phyloP scores from a whole-genome alignment of 2,888 invertebrate species.

The Lithosia quadra region DNA sequence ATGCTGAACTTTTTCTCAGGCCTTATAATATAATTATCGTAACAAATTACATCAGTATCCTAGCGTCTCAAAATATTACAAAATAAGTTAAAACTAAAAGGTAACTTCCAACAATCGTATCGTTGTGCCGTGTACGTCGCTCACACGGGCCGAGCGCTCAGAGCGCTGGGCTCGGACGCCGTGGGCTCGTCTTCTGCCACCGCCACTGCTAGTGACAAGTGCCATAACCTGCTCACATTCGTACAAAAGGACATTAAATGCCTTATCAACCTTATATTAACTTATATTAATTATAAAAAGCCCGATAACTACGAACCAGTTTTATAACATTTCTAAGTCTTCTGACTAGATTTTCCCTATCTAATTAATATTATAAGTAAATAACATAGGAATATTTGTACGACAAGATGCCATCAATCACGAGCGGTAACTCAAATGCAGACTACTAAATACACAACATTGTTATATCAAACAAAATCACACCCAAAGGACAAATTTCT shows the following conservation, averaged over 20 bases:
- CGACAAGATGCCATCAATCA: slow-evolving; percentile 87
- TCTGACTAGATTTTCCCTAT: slow-evolving; percentile 86
- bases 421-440: slow-evolving; percentile 87
- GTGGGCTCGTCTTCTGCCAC: neutral
- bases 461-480: slow-evolving; percentile 81
- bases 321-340: slow-evolving; percentile 84
- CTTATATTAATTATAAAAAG: slow-evolving; percentile 78
- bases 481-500: slow-evolving; percentile 76
- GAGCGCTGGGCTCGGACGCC: neutral
- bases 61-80: slow-evolving; percentile 78
- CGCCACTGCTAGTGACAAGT: slow-evolving; percentile 18
- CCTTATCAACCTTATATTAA: slow-evolving; percentile 65
- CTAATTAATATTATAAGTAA: slow-evolving; percentile 84
- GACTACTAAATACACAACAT: slow-evolving; percentile 83
- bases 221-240: slow-evolving; percentile 51
- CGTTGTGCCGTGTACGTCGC: slow-evolving; percentile 40
- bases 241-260: slow-evolving; percentile 76
- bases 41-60: slow-evolving; percentile 79
- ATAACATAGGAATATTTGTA: slow-evolving; percentile 87
- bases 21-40: slow-evolving; percentile 70
- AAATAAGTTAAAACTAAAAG: slow-evolving; percentile 84
- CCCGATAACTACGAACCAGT: slow-evolving; percentile 79
- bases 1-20: slow-evolving; percentile 85
- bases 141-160: slow-evolving; percentile 10
- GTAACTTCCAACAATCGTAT: slow-evolving; percentile 80